Percentiles rank a stretch among this genome's conserved stretches.
Evolutionary conservation across 2,113 vertebrate species (phyloP).

Genomic region (Anarhynchus alexandrinus): DNA sequence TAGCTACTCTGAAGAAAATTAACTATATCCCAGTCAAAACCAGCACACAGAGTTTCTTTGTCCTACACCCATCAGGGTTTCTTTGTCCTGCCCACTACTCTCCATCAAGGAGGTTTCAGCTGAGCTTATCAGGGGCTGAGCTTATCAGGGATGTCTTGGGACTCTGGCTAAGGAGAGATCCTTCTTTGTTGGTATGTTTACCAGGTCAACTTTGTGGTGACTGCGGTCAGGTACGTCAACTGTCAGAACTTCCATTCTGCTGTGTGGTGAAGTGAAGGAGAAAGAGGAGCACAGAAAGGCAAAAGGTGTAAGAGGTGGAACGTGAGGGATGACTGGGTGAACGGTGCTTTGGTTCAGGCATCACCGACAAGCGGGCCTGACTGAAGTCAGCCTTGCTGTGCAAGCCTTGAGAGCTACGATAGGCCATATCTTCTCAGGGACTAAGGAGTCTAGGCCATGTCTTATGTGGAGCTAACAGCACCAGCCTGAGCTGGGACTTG

Average conservation of each 20-base stretch:
- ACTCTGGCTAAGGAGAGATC: neutral
- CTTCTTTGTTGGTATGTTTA: neutral
- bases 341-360: neutral
- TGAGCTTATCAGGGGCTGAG: neutral
- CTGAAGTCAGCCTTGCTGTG: neutral
- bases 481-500: neutral
- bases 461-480: neutral
- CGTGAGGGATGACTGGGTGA: neutral
- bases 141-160: neutral
- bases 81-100: neutral
- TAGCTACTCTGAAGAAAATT: neutral
- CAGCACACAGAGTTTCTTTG: neutral
- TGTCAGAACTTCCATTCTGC: neutral
- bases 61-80: neutral
- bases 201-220: neutral
- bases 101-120: neutral
- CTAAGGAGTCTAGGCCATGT: neutral
- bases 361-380: neutral
- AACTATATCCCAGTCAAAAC: neutral
- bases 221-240: accelerated
- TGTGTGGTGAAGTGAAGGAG: neutral
- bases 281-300: neutral
- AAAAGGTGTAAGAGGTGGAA: neutral
- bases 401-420: neutral
- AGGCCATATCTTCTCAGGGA: neutral